phyloP scores from a whole-genome alignment of 1,140 invertebrate genomes.

The Zaprionus nigranus region DNA sequence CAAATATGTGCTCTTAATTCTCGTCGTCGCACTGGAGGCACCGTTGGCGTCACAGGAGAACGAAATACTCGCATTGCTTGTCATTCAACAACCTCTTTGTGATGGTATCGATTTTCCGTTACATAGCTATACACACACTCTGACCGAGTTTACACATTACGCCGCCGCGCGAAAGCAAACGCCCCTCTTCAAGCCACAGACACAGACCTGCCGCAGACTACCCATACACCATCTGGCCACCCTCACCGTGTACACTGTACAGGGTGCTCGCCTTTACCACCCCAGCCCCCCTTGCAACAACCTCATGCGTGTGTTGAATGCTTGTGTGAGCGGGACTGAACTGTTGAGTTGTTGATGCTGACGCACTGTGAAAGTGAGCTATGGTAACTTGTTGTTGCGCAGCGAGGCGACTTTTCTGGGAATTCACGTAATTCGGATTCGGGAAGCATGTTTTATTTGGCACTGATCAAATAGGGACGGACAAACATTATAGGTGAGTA shows the following conservation, averaged over 20 bases:
- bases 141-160: slow-evolving; percentile 67
- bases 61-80: slow-evolving; percentile 18
- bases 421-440: slow-evolving; percentile 33
- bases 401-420: slow-evolving; percentile 1
- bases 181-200: slow-evolving; percentile 49
- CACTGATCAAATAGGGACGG: slow-evolving; percentile 74
- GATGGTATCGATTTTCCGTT: slow-evolving; percentile 76
- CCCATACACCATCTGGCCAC: background rate
- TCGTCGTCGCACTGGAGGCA: background rate
- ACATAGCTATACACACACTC: slow-evolving; percentile 79
- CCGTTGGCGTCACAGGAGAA: slow-evolving; percentile 20
- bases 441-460: slow-evolving; percentile 77
- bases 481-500: slow-evolving; percentile 73
- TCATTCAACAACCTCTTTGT: slow-evolving; percentile 71
- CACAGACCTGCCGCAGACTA: background rate
- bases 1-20: slow-evolving; percentile 13
- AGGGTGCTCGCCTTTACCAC: slow-evolving; percentile 3
- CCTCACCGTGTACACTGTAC: slow-evolving; percentile 1
- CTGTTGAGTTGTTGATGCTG: slow-evolving; percentile 20
- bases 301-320: slow-evolving; percentile 20
- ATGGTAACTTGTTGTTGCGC: slow-evolving; percentile 38
- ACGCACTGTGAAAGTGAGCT: slow-evolving; percentile 28
- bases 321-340: slow-evolving; percentile 8
- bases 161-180: slow-evolving; percentile 65
- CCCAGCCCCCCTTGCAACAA: background rate